Percentiles rank a stretch among this genome's conserved stretches.
Evolutionary conservation across 2,888 invertebrate species (phyloP).

Genomic region (Drosophila meridiana): DNA sequence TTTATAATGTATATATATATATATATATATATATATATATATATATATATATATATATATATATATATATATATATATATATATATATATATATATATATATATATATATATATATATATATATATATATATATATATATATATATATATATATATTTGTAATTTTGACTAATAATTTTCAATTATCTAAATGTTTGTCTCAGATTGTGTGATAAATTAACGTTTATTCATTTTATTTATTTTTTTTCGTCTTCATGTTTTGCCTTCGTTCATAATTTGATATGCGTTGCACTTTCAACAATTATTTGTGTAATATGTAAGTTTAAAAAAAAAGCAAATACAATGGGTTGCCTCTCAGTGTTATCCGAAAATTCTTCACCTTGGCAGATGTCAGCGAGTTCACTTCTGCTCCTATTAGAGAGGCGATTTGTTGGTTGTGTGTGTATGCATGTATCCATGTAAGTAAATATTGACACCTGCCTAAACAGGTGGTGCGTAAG

Average conservation of each 20-base stretch:
- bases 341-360: conserved; percentile 12
- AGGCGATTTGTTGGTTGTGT: neutral
- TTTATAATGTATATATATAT: conserved; percentile 38
- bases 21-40: conserved; percentile 56
- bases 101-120: conserved; percentile 53
- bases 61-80: conserved; percentile 43
- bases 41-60: conserved; percentile 50
- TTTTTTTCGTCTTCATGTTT: neutral
- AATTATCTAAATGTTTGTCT: conserved; percentile 79
- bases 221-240: conserved; percentile 15
- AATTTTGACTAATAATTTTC: conserved; percentile 84
- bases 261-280: conserved; percentile 40
- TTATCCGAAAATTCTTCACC: conserved; percentile 12
- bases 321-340: conserved; percentile 22
- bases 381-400: neutral
- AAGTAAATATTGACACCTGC: conserved; percentile 3
- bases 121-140: conserved; percentile 54
- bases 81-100: conserved; percentile 55
- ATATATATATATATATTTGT: conserved; percentile 56
- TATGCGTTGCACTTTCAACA: conserved; percentile 75
- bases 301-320: conserved; percentile 19
- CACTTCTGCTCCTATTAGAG: neutral
- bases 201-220: conserved; percentile 35
- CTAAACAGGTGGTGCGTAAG: conserved; percentile 15
- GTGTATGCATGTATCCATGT: conserved; percentile 19